Evolutionary conservation across 1,140 invertebrate species (phyloP).

Genomic region (Drosophila repletoides): DNA sequence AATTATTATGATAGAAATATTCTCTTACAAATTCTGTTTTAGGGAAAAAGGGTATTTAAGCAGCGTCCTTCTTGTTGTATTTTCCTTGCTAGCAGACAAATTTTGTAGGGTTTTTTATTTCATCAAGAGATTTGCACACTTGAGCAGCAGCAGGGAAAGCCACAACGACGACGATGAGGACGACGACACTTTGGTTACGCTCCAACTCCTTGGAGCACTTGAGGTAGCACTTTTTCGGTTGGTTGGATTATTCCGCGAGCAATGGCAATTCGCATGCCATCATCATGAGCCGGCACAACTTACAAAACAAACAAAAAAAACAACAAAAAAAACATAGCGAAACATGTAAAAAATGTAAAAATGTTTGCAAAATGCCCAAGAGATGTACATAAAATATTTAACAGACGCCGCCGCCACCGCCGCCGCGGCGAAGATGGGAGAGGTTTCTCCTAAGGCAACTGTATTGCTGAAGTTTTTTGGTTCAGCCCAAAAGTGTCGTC

Average conservation of each 20-base stretch:
- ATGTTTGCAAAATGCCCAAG: constrained; percentile 78
- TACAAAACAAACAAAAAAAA: constrained; percentile 48
- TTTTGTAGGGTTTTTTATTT: constrained; percentile 77
- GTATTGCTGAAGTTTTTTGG: constrained; percentile 26
- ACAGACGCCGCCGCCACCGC: constrained; percentile 40
- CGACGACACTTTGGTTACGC: constrained; percentile 75
- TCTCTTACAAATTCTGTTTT: too few relatives aligned
- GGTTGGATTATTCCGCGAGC: constrained; percentile 66
- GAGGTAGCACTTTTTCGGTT: constrained; percentile 54
- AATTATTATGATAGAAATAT: too few relatives aligned
- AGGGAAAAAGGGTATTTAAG: background rate
- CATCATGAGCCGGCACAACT: constrained; percentile 53
- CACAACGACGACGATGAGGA: constrained; percentile 26
- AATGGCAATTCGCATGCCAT: constrained; percentile 65
- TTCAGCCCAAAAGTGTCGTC: constrained; percentile 37
- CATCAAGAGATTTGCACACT: constrained; percentile 77
- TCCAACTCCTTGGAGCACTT: constrained; percentile 60
- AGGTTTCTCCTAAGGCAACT: background rate
- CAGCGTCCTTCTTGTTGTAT: background rate
- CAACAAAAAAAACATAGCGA: constrained; percentile 38
- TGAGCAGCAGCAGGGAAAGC: constrained; percentile 71
- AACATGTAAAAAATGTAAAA: constrained; percentile 66
- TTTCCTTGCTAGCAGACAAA: constrained; percentile 41
- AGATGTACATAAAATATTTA: constrained; percentile 82
- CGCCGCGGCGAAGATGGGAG: background rate